phyloP scores from a whole-genome alignment of 2,113 vertebrate genomes.

The Dinomys branickii region DNA sequence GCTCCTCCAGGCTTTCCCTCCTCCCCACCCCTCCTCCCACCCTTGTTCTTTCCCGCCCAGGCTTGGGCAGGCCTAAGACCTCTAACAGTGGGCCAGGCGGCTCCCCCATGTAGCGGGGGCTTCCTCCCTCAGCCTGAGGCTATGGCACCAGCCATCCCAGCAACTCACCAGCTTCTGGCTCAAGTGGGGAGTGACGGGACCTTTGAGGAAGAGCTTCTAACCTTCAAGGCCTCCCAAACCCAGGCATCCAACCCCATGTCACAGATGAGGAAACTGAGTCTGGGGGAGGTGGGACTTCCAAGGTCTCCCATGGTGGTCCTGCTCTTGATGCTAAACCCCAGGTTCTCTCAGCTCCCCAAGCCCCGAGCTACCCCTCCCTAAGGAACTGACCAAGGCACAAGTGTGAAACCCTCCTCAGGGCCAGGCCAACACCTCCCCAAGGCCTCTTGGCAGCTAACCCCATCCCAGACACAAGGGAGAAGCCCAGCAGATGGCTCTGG shows the following conservation, averaged over 20 bases:
- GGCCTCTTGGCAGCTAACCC: neutral
- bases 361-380: fast-evolving
- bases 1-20: neutral
- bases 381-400: neutral
- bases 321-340: neutral
- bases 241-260: neutral
- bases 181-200: neutral
- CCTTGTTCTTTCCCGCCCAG: neutral
- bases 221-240: neutral
- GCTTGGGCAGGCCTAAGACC: neutral
- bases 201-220: neutral
- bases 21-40: neutral
- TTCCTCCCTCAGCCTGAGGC: neutral
- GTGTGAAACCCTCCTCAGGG: neutral
- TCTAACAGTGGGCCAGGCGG: neutral
- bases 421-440: neutral
- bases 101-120: neutral
- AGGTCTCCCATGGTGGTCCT: neutral
- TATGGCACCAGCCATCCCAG: neutral
- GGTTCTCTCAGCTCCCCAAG: neutral
- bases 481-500: neutral
- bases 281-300: neutral
- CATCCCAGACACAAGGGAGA: too few species aligned
- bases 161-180: neutral
- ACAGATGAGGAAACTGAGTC: neutral